phyloP scores from a whole-genome alignment of 2,113 vertebrate genomes.

The Mesitornis unicolor region DNA sequence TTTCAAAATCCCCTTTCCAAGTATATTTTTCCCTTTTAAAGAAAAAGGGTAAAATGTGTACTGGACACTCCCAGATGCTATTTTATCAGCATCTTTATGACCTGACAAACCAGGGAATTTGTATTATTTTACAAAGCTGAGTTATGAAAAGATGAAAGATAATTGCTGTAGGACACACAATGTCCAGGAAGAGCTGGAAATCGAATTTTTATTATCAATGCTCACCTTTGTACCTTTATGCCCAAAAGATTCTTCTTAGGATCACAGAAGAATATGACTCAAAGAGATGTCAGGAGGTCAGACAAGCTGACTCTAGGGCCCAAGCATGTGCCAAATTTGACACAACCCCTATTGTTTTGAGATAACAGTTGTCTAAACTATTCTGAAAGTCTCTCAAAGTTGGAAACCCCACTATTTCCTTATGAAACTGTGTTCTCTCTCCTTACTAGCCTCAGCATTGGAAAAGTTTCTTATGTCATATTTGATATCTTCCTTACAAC shows the following conservation, averaged over 20 bases:
- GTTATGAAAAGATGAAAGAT: background rate
- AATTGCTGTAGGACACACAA: background rate
- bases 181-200: accelerated
- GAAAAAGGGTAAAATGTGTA: too few species aligned
- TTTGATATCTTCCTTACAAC: background rate
- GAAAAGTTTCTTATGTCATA: background rate
- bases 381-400: background rate
- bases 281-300: background rate
- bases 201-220: background rate
- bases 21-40: background rate
- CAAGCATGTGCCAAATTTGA: background rate
- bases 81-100: background rate
- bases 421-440: background rate
- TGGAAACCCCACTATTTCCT: background rate
- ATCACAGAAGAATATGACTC: background rate
- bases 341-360: background rate
- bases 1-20: background rate
- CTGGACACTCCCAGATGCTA: background rate
- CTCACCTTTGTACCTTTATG: background rate
- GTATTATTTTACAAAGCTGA: background rate
- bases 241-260: background rate
- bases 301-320: background rate
- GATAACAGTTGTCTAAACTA: background rate
- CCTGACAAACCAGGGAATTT: background rate
- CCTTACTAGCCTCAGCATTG: background rate